These are phyloP conservation scores for Ophion ellenae DNA, from an alignment of 2,888 invertebrate species.

Conservation along the genomic window DNA sequence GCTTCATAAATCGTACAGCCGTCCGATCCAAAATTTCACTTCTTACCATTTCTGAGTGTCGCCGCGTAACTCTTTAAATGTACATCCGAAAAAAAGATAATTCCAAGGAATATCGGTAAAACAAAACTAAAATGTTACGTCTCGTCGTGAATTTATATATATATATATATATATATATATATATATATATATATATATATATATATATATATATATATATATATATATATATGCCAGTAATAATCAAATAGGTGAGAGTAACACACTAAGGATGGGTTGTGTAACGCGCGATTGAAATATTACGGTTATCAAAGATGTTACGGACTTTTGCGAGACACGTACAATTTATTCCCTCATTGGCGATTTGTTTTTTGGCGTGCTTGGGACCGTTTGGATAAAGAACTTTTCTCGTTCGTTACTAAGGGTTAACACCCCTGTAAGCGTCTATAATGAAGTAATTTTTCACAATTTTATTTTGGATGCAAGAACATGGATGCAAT, in stretches of 20 bases:
- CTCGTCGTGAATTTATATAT: not conserved
- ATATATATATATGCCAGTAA: not conserved
- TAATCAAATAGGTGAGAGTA: constrained; percentile 7
- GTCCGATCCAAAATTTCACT: constrained; percentile 37
- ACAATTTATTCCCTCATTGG: not conserved
- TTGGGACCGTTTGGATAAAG: not conserved
- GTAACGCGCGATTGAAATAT: constrained; percentile 34
- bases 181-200: no score
- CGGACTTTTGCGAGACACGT: not conserved
- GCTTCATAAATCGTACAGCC: constrained; percentile 34
- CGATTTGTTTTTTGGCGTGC: not conserved
- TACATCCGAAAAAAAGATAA: constrained; percentile 1
- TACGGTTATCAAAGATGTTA: constrained; percentile 7
- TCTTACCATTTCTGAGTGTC: constrained; percentile 34
- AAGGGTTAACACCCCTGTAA: no score
- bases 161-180: not conserved
- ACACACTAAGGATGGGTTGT: constrained; percentile 2
- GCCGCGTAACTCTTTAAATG: constrained; percentile 26
- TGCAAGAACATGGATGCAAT: no score
- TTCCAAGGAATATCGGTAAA: not conserved
- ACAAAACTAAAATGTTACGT: constrained; percentile 40
- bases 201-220: not conserved
- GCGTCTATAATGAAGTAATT: no score
- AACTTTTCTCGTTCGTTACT: no score
- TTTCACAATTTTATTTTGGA: no score